Evolutionary conservation across 2,888 invertebrate genomes (phyloP), one percentile per base, ranked within the genome.

Genomic region (Masnerella sp.): DNA sequence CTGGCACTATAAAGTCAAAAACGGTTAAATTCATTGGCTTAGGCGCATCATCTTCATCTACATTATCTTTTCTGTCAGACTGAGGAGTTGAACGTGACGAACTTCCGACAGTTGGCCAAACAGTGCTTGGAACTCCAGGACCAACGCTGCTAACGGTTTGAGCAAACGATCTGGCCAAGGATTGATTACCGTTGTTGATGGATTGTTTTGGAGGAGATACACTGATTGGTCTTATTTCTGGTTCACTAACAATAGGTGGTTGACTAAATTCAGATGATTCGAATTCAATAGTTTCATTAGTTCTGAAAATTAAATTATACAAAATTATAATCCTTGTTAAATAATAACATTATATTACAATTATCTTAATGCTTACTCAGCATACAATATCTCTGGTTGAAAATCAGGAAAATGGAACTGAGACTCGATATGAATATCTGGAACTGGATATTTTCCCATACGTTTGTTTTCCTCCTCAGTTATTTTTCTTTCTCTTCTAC

Each of bases 401-500:
- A 56, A 62, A 42, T 56, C 56, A 2, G 70, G 70, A 42, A 62
- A 70, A 49, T 70, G 51, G 56, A 71, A 56, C n/a, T 84, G 89
- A n/a, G 87, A 92, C 81, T 93, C 91, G 61, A 95, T 90, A 79
- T 93, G 92, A 28, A 92, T 89, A 20, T 90, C 88, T 34, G 90
- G 84, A 79, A 90, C 83, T 58, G 92, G 85, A 85, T 92, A 88
- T 89, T 92, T 88, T 80, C 95, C 92, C 91, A 95, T 90, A 84
- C 90, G 88, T 82, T 91, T 89, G 87, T 95, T 90, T 88, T 94
- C 93, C 77, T 93, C 91, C 75, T 91, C 91, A 58, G 90, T 92
- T 73, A 93, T 93, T n/a, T 92, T 91, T 74, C 92, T 93, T 83
- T 96, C 96, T 2, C 95, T 91, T 25, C 92, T 92, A 17, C 91